These are phyloP conservation scores for Oenanthe oenanthe DNA, from an alignment of 2,113 vertebrate genomes.

Conservation along the genomic window DNA sequence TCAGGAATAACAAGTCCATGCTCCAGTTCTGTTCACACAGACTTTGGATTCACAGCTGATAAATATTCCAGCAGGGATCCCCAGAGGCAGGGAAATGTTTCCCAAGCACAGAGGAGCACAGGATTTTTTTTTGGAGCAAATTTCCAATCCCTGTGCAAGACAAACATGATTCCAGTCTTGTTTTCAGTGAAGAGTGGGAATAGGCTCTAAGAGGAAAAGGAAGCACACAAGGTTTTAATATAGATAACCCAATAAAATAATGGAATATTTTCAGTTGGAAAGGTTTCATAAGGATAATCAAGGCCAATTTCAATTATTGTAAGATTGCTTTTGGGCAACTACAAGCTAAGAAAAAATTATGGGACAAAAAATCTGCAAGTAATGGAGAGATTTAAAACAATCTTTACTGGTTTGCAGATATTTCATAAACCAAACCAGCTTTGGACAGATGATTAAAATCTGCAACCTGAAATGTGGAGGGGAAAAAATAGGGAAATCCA, in stretches of 20 bases:
- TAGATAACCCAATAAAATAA: rapidly evolving
- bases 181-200: not conserved
- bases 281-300: not conserved
- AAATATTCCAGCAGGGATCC: not conserved
- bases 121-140: not conserved
- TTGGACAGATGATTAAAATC: not conserved
- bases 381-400: not conserved
- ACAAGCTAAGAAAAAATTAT: not conserved
- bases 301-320: not conserved
- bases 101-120: not conserved
- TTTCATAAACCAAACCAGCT: not conserved
- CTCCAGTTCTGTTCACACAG: not conserved
- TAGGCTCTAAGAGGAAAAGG: not conserved
- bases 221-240: not conserved
- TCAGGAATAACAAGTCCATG: not conserved
- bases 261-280: not conserved
- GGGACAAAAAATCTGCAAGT: not conserved
- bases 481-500: not conserved
- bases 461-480: not conserved
- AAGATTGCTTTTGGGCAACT: not conserved
- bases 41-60: not conserved
- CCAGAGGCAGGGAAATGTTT: not conserved
- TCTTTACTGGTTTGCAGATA: not conserved
- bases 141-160: not conserved
- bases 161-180: not conserved